Evolutionary conservation across 2,888 invertebrate genomes (phyloP).

Genomic region (Thecocarcelia acutangulata): DNA sequence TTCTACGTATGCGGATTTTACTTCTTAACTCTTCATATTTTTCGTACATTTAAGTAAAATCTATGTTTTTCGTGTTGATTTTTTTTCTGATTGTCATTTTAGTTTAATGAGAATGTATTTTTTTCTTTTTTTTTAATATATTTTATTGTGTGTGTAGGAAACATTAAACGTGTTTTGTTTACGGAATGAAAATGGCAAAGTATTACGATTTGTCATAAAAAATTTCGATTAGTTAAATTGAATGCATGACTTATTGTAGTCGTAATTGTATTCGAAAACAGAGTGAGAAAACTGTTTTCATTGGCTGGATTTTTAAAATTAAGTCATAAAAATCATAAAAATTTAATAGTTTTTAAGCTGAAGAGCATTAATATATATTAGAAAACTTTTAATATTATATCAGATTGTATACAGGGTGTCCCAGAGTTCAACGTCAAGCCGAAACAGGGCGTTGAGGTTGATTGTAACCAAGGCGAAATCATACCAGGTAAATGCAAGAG

Average conservation of each 20-base stretch:
- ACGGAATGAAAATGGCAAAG: background rate
- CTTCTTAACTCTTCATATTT: conserved; percentile 43
- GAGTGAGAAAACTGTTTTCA: too few species aligned
- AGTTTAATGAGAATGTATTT: conserved; percentile 29
- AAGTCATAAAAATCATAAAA: too few species aligned
- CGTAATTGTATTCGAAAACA: background rate
- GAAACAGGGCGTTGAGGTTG: too few species aligned
- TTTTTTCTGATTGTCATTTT: conserved; percentile 13
- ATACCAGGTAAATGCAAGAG: too few species aligned
- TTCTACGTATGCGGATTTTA: background rate
- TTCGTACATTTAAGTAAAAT: conserved; percentile 28
- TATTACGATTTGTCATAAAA: conserved; percentile 4
- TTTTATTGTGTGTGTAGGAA: background rate
- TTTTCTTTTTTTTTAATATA: conserved; percentile 14
- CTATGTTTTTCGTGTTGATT: background rate
- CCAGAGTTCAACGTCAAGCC: too few species aligned
- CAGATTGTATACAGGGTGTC: too few species aligned
- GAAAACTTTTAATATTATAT: too few species aligned
- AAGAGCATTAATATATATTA: too few species aligned
- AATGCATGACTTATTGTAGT: background rate
- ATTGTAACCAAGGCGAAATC: too few species aligned
- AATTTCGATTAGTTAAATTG: conserved; percentile 6
- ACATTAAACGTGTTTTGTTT: conserved; percentile 28
- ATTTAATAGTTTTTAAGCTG: too few species aligned
- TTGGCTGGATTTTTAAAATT: too few species aligned